phyloP scores from a whole-genome alignment of 2,113 vertebrate genomes.

The Alectura lathami region DNA sequence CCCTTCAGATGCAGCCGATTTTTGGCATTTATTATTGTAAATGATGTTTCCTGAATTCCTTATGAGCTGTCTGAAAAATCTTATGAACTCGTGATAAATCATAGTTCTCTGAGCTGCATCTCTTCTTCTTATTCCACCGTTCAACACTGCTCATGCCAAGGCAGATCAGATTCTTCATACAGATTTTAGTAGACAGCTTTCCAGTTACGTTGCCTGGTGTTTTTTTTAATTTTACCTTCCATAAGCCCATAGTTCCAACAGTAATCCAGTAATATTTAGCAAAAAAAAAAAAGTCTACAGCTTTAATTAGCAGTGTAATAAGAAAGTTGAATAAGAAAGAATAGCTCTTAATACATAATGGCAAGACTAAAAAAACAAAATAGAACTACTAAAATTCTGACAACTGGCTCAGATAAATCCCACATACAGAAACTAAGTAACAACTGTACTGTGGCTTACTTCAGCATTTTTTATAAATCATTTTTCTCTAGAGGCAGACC shows the following conservation, averaged over 20 bases:
- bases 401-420: neutral
- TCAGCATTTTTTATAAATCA: no score
- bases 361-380: neutral
- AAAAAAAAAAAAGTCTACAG: neutral
- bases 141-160: neutral
- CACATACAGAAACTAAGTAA: neutral
- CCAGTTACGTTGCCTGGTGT: neutral
- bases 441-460: neutral
- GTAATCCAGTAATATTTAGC: neutral
- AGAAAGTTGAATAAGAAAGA: neutral
- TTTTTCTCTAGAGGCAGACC: no score
- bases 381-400: neutral
- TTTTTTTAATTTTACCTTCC: neutral
- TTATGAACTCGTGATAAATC: constrained; percentile 62
- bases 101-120: constrained; percentile 37
- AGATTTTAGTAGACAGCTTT: neutral
- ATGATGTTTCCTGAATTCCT: constrained; percentile 67
- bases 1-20: constrained; percentile 38
- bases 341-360: neutral
- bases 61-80: constrained; percentile 67
- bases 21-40: constrained; percentile 68
- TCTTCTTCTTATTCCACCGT: neutral
- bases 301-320: neutral
- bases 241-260: neutral
- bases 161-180: neutral